These are phyloP conservation scores for chimpanzee (Pan troglodytes) DNA, from an alignment of 2,113 vertebrate species.

Conservation along the genomic window NHGRI_mPanTro3-v2.1_pri NC_072417.2:86353001-86353500, in stretches of 20 bases:
- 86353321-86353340: not conserved
- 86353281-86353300: not conserved
- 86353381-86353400: not conserved
- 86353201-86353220: not conserved
- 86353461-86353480: no score
- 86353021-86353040: not conserved
- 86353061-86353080: no score
- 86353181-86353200: not conserved
- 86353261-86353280: not conserved
- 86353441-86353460: not conserved
- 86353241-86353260: not conserved
- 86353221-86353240: no score
- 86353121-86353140: not conserved
- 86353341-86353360: not conserved
- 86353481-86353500: not conserved
- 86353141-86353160: no score
- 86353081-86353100: not conserved
- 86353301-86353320: not conserved
- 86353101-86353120: not conserved
- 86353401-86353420: accelerated
- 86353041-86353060: not conserved
- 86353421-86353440: not conserved
- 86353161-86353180: not conserved
- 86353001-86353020: not conserved
- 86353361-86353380: not conserved